These are phyloP conservation scores for Eidolon helvum DNA, from an alignment of 2,113 vertebrate species.

Conservation along the genomic window DNA sequence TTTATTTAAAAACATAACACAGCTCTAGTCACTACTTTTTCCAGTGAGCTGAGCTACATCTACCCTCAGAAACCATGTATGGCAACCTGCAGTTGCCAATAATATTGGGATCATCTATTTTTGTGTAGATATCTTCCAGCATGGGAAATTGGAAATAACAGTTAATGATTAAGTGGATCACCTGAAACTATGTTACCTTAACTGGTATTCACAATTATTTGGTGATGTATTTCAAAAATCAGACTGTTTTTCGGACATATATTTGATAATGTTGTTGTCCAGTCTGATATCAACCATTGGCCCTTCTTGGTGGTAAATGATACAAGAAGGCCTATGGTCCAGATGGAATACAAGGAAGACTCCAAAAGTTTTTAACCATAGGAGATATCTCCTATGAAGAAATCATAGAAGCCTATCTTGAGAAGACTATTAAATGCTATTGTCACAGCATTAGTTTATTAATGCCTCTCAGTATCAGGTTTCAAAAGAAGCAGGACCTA, in stretches of 20 bases:
- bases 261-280: constrained; percentile 81
- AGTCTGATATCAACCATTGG: constrained; percentile 84
- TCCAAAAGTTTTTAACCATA: constrained; percentile 83
- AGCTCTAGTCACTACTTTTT: neutral
- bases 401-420: constrained; percentile 82
- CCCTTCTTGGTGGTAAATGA: constrained; percentile 83
- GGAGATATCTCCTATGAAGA: constrained; percentile 85
- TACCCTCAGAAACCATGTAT: neutral
- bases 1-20: neutral
- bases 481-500: constrained; percentile 81
- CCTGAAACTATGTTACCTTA: neutral
- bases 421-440: constrained; percentile 81
- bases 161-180: neutral
- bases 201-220: neutral
- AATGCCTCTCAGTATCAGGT: constrained; percentile 81
- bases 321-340: constrained; percentile 79
- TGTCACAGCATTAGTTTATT: constrained; percentile 82
- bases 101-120: neutral
- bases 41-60: neutral
- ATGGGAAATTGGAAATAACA: neutral
- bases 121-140: neutral
- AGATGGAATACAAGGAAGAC: constrained; percentile 84
- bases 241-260: constrained; percentile 75
- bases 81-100: neutral
- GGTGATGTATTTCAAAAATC: neutral